Conservation (phyloP, 2,797 vertebrate species). For the Pseudochirops corinnae region DNA sequence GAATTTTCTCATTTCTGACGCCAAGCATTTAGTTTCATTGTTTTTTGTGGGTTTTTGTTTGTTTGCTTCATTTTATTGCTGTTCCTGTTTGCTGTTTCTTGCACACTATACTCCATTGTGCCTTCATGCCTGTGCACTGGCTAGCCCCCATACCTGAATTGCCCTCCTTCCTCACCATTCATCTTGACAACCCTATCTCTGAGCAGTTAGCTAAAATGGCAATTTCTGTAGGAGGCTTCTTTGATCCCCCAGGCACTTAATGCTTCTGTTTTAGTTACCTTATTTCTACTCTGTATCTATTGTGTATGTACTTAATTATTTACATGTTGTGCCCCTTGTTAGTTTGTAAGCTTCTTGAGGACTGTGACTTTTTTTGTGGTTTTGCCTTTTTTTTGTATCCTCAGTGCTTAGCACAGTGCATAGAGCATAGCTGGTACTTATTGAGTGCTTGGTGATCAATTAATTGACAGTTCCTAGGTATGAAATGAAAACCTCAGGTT, state of each 20-base stretch:
- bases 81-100: neutral
- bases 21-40: neutral
- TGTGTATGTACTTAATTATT: neutral
- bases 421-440: too few relatives aligned
- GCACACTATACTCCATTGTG: neutral
- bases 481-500: neutral
- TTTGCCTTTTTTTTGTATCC: neutral
- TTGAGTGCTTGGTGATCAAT: neutral
- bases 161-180: neutral
- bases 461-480: neutral
- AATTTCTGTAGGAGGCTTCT: neutral
- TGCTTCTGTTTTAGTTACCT: neutral
- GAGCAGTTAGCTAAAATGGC: neutral
- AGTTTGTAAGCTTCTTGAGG: too few relatives aligned
- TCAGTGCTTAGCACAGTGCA: too few relatives aligned
- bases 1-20: neutral
- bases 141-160: neutral
- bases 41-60: neutral
- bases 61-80: neutral
- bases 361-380: too few relatives aligned
- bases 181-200: neutral
- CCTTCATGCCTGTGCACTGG: neutral
- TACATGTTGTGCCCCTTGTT: neutral
- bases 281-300: neutral
- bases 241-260: neutral